A percentile compares a stretch with the other conserved stretches of the same genome.
phyloP scores from a whole-genome alignment of 2,888 invertebrate genomes.

The Lamproptera curius region DNA sequence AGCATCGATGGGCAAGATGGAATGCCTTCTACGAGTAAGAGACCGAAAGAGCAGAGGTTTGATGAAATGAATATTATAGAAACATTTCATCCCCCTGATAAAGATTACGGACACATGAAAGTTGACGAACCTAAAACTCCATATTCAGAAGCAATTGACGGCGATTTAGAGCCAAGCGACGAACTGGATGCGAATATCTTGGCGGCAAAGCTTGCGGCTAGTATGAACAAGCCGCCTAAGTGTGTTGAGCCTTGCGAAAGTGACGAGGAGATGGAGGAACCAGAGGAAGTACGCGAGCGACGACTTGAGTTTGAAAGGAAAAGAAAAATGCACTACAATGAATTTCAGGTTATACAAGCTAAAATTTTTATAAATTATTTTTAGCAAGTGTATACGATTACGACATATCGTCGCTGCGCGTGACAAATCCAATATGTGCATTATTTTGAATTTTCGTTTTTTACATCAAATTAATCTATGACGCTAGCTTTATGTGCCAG shows the following conservation, averaged over 20 bases:
- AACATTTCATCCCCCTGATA: conserved; percentile 97
- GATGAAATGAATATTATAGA: conserved; percentile 99
- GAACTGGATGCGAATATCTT: conserved; percentile 84
- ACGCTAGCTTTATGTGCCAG: too few relatives aligned
- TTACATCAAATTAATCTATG: too few relatives aligned
- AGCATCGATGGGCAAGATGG: conserved; percentile 88
- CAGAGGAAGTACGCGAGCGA: conserved; percentile 81
- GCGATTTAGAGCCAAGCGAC: conserved; percentile 77
- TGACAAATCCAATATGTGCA: too few relatives aligned
- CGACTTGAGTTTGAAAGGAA: conserved; percentile 93
- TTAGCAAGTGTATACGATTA: too few relatives aligned
- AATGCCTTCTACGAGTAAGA: conserved; percentile 63
- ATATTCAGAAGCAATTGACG: conserved; percentile 79
- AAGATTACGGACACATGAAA: conserved; percentile 99
- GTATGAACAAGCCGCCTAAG: conserved; percentile 72
- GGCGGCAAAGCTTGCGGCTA: conserved; percentile 83
- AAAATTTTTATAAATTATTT: too few relatives aligned
- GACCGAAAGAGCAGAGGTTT: conserved; percentile 86
- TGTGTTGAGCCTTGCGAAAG: conserved; percentile 70
- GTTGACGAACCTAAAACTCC: conserved; percentile 98
- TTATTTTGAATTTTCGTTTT: too few relatives aligned
- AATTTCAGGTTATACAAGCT: conserved; percentile 84
- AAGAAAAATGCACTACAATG: conserved; percentile 98
- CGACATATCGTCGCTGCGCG: too few relatives aligned
- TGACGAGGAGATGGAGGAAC: conserved; percentile 78